Base-by-base conservation (phyloP, 2,888 invertebrate genomes). In the Eurois occulta region DNA sequence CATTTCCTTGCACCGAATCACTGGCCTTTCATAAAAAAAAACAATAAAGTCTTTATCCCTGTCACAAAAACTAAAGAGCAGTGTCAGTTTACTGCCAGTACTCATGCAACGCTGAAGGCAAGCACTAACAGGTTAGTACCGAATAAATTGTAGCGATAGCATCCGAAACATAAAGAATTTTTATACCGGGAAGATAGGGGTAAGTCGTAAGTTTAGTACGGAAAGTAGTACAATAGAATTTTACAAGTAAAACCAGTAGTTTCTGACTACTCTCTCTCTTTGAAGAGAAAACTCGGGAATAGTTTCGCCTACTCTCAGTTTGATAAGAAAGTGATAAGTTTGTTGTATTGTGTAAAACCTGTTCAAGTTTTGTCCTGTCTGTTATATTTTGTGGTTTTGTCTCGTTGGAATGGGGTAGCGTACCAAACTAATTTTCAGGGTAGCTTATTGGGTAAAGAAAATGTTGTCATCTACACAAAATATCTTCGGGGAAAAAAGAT, bases 141-240 rank as follows among this genome's bases (percentile, higher is more conserved):
- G 32, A 78, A 81, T 86, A 86, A 86, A 84, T 77, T 69, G 60
- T 75, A 28, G 46, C 38, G 78, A 81, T 81, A 86, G 43, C 46
- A 78, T 78, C 70, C 28, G 24, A 75, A 81, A 52, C 43, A 71
- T 82, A 80, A 81, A 83, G 68, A 76, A 81, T 72, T 78, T 66
- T 78, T 72, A 75, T 81, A 67, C 65, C 13, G 48, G 28, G 16
- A 65, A 77, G 78, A 85, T 74, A 82, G 55, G 70, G 75, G 64
- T 75, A 24, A 64, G 38, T 73, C 62, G 41, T 83, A 83, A 80
- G 65, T 80, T 80, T 80, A 35, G 11, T 48, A 48, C 62, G 43
- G 35, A 24, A 72, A 55, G 16, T 46, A 70, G 48, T 66, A 82
- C 82, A 77, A 82, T 38, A 35, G 38, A 75, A n/a, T 66, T 74